These are phyloP conservation scores for Meles meles DNA, from an alignment of 2,113 vertebrate species.

Conservation along the genomic window DNA sequence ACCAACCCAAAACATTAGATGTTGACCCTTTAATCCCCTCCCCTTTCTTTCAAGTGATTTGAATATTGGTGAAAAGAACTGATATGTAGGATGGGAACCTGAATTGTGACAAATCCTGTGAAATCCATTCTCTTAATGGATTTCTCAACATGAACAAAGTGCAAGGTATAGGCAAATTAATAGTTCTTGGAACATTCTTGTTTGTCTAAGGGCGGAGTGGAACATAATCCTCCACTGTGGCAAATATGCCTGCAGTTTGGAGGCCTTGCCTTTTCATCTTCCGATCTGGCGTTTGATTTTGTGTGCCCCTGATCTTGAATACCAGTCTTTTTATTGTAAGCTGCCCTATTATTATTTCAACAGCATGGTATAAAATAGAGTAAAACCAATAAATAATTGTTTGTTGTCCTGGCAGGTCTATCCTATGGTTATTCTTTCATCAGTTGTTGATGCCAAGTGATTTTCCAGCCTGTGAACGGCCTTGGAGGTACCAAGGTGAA, in stretches of 20 bases:
- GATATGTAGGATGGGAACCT: background rate
- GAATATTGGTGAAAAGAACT: conserved; percentile 1
- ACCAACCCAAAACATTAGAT: conserved; percentile 34
- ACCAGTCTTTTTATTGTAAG: background rate
- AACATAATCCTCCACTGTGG: background rate
- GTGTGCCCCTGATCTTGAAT: background rate
- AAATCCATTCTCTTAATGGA: background rate
- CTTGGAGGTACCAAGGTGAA: background rate
- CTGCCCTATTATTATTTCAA: background rate
- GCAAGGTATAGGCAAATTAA: background rate
- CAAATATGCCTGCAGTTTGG: background rate
- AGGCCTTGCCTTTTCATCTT: background rate
- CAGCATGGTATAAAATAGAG: background rate
- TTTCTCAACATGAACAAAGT: background rate
- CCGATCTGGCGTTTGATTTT: background rate
- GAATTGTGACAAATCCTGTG: background rate
- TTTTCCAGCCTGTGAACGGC: background rate
- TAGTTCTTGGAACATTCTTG: conserved; percentile 25
- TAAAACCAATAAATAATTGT: conserved; percentile 15
- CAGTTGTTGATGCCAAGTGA: background rate
- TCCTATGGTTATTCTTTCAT: background rate
- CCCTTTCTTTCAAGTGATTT: conserved; percentile 21
- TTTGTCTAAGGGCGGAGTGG: background rate
- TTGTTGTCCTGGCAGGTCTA: background rate
- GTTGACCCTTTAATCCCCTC: background rate